Base-by-base conservation (phyloP, 1,140 invertebrate species). In the Hirudo medicinalis region DNA sequence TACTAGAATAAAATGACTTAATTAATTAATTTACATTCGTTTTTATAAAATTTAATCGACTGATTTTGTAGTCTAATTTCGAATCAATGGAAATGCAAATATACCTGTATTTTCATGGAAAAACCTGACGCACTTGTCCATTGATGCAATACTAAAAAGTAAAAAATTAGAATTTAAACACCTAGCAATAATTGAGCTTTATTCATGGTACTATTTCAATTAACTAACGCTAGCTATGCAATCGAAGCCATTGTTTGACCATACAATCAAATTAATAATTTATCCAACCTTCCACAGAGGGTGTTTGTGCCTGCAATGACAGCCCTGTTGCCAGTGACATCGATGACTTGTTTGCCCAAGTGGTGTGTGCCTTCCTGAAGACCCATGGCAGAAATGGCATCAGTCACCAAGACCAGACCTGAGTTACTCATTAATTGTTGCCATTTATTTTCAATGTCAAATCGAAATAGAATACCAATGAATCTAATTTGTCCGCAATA, bases 321-420 rank as follows among this genome's bases (percentile, higher is more conserved):
- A 0, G 94, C 94, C 69, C 85, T 83, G 17, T 87, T 86, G 17
- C 86, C 86, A 60, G 86, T 85, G 6, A 98, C 87, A 79, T 91
- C 89, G 54, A 98, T 87, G 9, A 85, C 82, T 76, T 91, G 84
- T 75, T 91, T 88, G 2, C 95, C 95, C 67, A 99, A 87, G 22
- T 76, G 76, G 76, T 89, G 87, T 80, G 92, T 89, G 8, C 95
- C 96, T 76, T 92, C 88, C 74, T 87, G 83, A 15, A 98, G 82
- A 2, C 96, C 96, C 79, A 95, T 85, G 0, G 94, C 92, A 54
- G 92, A 90, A 67, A 98, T 90, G 2, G 94, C 94, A 85, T 99
- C 96, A 17, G 94, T 98, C 0, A 99, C 93, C 22, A 98, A 82
- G 15, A 97, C 87, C 69, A 97, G 82, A 67, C 94, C 91, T 92